Percentiles rank a stretch among this genome's conserved stretches.
These are phyloP conservation scores for Mastomys coucha DNA, from an alignment of 2,113 vertebrate species.

Conservation along the genomic window DNA sequence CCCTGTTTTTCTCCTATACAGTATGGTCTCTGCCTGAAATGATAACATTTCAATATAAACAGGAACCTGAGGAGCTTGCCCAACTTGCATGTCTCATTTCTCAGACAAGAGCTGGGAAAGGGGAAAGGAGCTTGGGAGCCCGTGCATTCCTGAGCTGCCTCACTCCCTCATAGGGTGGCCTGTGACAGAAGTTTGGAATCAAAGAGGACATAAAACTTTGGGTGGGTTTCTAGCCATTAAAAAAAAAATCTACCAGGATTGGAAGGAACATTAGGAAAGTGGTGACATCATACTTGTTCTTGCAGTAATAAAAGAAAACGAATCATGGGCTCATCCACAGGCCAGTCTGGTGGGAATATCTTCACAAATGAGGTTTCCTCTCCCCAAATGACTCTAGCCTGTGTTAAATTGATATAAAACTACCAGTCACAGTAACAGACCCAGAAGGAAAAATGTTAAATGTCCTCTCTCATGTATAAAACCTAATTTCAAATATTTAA, in stretches of 20 bases:
- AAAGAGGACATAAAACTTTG: conserved; percentile 1
- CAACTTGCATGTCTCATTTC: background rate
- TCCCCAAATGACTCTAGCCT: too few species aligned
- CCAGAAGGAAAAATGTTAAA: too few species aligned
- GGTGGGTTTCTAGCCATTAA: background rate
- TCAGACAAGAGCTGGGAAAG: background rate
- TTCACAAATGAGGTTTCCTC: too few species aligned
- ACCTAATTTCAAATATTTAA: too few species aligned
- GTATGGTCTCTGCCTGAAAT: background rate
- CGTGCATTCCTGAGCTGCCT: background rate
- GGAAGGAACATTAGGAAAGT: background rate
- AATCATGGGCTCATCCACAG: too few species aligned
- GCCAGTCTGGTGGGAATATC: too few species aligned
- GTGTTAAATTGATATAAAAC: too few species aligned
- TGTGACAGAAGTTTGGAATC: background rate
- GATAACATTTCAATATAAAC: background rate
- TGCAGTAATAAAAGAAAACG: background rate
- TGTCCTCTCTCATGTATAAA: too few species aligned
- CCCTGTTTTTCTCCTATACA: background rate
- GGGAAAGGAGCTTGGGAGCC: background rate
- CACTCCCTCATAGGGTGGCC: background rate
- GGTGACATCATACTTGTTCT: background rate
- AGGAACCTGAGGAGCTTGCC: background rate
- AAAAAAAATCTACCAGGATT: background rate
- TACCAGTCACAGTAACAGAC: too few species aligned